phyloP scores from a whole-genome alignment of 2,888 invertebrate genomes.

The Tenthredo livida region DNA sequence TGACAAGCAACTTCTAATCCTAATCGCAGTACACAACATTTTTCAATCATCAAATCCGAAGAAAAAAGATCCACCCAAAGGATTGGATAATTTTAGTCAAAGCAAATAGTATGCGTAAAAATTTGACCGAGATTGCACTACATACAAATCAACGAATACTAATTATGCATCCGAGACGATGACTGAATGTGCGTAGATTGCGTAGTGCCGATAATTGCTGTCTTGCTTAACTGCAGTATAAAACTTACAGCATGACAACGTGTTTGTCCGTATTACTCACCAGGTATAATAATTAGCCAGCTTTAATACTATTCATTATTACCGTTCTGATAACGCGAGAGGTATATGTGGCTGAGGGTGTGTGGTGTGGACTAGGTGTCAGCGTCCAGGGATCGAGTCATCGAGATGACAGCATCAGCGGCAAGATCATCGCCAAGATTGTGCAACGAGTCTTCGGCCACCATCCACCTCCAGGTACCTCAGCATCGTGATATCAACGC shows the following conservation, averaged over 20 bases:
- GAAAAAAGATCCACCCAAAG: not conserved
- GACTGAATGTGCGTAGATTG: conserved; percentile 4
- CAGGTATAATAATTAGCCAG: not conserved
- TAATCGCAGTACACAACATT: not conserved
- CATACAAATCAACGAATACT: not conserved
- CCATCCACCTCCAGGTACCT: conserved; percentile 68
- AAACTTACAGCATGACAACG: conserved; percentile 16
- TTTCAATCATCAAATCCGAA: too few species aligned
- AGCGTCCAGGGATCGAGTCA: conserved; percentile 71
- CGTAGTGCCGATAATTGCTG: not conserved
- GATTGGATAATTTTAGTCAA: not conserved
- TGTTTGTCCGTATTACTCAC: conserved; percentile 7
- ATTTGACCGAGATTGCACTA: not conserved
- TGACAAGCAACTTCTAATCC: not conserved
- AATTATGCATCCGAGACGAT: not conserved
- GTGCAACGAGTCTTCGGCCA: conserved; percentile 64
- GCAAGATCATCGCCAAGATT: conserved; percentile 63
- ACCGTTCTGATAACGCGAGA: conserved; percentile 30
- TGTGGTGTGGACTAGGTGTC: conserved; percentile 75
- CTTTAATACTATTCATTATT: not conserved
- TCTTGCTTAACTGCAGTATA: not conserved
- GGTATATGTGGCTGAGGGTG: conserved; percentile 73
- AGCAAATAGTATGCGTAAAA: not conserved
- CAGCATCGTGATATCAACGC: conserved; percentile 53
- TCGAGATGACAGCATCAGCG: conserved; percentile 61